Evolutionary conservation across 2,888 invertebrate species (phyloP), one percentile per base, ranked within the genome.

Genomic region (Electrophaes corylata): DNA sequence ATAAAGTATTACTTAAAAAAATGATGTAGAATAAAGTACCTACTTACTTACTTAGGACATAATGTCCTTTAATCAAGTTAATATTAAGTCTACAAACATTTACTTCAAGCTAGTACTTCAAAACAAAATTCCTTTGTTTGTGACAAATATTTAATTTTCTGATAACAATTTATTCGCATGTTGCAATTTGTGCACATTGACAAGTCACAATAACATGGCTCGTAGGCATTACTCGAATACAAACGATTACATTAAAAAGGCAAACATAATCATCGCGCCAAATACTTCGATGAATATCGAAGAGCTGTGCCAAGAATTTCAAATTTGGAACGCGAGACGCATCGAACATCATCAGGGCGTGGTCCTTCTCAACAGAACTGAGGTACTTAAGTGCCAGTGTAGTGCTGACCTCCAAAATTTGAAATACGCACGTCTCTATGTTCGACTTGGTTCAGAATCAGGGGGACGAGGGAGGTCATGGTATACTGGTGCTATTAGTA

Each of bases 301-400:
- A 43, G 64, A 71, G 69, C 70, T 70, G 60, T 76, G 79, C 79
- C 81, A 81, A 81, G 73, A 75, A 79, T 81, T 79, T 81, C 57
- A 65, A 79, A 83, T 80, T 79, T 75, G 66, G 75, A 76, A 75
- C 71, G 69, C 71, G 54, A 65, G 62, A 59, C 66, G 65, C 69
- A 66, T 64, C 52, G 40, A 41, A 76, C 75, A 73, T 72, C 74
- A 80, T 50, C 76, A 79, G 86, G 88, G 88, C 86, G 88, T 88
- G 88, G 88, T 81, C 61, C 45, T 46, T 51, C 40, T 37, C 37
- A 39, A 43, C 23, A 31, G 46, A 59, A 41, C 35, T 19, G 33
- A 63, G 61, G 48, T 48, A 48, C 46, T 59, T 37, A 55, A 54
- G 29, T 43, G 47, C 78, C 74, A 78, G 52, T 55, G 33, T 60